Percentiles rank a stretch among this genome's conserved stretches.
These are phyloP conservation scores for Phalloptychus januarius DNA, from an alignment of 2,797 vertebrate genomes.

Conservation along the genomic window DNA sequence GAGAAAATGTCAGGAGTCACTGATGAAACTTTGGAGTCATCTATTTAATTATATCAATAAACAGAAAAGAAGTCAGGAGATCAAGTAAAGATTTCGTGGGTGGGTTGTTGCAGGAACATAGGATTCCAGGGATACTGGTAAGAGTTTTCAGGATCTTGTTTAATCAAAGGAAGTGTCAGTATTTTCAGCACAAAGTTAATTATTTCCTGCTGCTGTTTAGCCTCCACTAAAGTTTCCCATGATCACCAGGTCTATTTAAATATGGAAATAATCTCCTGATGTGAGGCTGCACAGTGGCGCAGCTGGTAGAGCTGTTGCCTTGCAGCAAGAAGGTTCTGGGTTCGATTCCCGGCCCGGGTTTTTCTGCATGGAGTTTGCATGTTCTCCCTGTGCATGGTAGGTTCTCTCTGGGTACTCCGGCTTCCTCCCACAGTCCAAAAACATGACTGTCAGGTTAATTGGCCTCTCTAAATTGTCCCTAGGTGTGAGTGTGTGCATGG, in stretches of 20 bases:
- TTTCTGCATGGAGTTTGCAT: too few species aligned
- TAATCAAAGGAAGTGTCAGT: not conserved
- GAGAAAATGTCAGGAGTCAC: not conserved
- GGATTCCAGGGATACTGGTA: too few species aligned
- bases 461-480: too few species aligned
- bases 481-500: too few species aligned
- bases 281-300: too few species aligned
- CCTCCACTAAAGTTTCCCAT: not conserved
- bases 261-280: not conserved
- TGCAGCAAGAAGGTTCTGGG: too few species aligned
- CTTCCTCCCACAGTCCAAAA: too few species aligned
- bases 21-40: not conserved
- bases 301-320: too few species aligned
- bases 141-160: not conserved
- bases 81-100: not conserved
- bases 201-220: not conserved
- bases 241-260: not conserved
- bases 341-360: too few species aligned
- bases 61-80: not conserved
- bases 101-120: not conserved
- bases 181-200: not conserved
- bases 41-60: not conserved
- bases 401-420: too few species aligned
- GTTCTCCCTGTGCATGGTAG: too few species aligned
- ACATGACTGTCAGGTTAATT: too few species aligned